These are phyloP conservation scores for Mionectes olivaceus DNA, from an alignment of 2,797 vertebrate species.

Conservation along the genomic window DNA sequence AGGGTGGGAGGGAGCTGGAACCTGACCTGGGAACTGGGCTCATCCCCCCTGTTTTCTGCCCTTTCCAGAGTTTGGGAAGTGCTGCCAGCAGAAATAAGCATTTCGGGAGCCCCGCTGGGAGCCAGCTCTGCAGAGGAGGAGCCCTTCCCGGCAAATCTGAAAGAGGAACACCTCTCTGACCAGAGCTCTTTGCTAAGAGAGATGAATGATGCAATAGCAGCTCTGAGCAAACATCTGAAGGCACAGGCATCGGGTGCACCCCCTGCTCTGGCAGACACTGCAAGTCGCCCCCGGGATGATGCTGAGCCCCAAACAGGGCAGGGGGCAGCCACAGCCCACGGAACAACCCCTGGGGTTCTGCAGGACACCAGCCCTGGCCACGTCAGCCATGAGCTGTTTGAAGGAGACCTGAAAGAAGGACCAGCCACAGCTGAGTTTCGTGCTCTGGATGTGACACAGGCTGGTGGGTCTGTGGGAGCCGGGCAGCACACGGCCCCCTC, in stretches of 20 bases:
- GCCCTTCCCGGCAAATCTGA: constrained; percentile 16
- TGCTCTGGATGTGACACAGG: background rate
- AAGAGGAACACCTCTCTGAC: constrained; percentile 4
- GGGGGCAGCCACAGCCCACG: background rate
- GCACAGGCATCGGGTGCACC: background rate
- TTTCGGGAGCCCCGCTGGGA: background rate
- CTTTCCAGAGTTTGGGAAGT: constrained; percentile 47
- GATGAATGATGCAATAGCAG: constrained; percentile 54
- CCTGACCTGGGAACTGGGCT: background rate
- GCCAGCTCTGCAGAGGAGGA: constrained; percentile 50
- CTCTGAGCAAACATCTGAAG: constrained; percentile 32
- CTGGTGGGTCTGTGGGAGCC: background rate
- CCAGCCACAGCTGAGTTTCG: background rate
- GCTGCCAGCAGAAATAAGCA: background rate
- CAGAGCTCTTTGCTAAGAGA: constrained; percentile 64
- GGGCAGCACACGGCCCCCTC: background rate
- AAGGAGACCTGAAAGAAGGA: background rate
- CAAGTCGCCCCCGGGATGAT: background rate
- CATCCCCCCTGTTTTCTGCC: background rate
- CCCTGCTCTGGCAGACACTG: background rate
- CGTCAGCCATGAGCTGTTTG: rapidly evolving
- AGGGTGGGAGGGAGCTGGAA: background rate
- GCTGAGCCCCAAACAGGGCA: background rate
- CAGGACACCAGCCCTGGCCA: background rate
- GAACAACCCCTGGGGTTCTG: background rate